Percentiles rank a stretch among this genome's conserved stretches.
phyloP scores from a whole-genome alignment of 2,113 vertebrate species.

The Silurus meridionalis region DNA sequence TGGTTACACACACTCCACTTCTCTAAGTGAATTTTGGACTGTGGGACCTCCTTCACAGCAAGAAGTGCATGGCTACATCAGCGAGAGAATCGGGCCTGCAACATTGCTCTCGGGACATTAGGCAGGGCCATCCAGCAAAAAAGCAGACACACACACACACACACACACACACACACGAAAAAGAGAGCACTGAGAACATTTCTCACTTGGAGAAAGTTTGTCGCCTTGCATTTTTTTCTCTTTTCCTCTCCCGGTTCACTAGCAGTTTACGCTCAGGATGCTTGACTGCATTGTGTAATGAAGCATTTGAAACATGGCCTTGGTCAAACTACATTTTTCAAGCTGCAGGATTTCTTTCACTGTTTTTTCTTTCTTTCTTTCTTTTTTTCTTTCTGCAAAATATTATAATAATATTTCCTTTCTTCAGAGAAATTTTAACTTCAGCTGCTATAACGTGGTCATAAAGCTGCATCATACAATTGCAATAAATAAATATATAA shows the following conservation, averaged over 20 bases:
- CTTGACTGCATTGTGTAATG: not conserved
- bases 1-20: slow-evolving; percentile 54
- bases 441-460: not conserved
- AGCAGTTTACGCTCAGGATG: not conserved
- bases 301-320: slow-evolving; percentile 15
- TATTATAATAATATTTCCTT: not conserved
- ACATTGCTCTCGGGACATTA: slow-evolving; percentile 70
- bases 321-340: slow-evolving; percentile 13
- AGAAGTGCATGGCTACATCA: slow-evolving; percentile 75
- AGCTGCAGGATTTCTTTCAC: not conserved
- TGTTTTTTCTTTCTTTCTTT: not conserved
- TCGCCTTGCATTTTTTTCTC: not conserved
- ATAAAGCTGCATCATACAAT: not conserved
- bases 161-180: not conserved
- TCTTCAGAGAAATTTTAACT: not conserved
- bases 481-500: not conserved
- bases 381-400: not conserved
- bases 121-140: slow-evolving; percentile 57
- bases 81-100: slow-evolving; percentile 65
- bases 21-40: slow-evolving; percentile 77
- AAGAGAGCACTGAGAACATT: slow-evolving; percentile 40
- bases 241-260: slow-evolving; percentile 9
- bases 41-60: slow-evolving; percentile 76
- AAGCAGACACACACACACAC: slow-evolving; percentile 48
- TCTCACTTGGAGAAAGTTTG: slow-evolving; percentile 62